phyloP scores from a whole-genome alignment of 2,113 vertebrate species.

The Pipra filicauda region DNA sequence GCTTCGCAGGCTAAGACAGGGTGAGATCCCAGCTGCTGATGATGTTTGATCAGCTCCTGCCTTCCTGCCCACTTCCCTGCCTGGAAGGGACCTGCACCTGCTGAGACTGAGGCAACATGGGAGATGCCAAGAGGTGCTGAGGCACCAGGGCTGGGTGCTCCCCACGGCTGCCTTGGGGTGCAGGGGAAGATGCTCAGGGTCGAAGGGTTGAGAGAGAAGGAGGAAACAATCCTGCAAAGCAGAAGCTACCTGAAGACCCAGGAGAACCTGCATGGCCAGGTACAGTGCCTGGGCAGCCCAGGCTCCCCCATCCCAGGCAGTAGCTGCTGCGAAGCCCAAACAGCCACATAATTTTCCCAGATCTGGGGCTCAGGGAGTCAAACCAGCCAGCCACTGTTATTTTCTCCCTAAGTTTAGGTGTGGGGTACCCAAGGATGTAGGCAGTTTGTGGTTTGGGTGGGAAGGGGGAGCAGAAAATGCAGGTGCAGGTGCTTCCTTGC shows the following conservation, averaged over 20 bases:
- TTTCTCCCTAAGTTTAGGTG: not conserved
- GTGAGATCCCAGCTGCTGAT: not conserved
- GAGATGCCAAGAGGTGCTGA: not conserved
- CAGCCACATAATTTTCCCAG: not conserved
- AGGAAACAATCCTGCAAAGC: not conserved
- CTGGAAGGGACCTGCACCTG: not conserved
- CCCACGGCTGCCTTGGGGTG: not conserved
- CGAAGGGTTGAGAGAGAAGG: not conserved
- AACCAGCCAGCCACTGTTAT: not conserved
- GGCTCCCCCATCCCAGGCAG: not conserved
- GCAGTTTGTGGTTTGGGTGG: not conserved
- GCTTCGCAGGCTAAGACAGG: not conserved
- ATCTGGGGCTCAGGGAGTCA: not conserved
- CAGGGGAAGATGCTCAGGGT: not conserved
- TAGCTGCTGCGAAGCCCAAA: not conserved
- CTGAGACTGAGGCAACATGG: fast-evolving
- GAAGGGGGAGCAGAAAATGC: not conserved
- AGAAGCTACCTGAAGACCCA: not conserved
- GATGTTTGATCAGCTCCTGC: not conserved
- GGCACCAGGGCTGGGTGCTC: not conserved
- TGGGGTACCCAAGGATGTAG: not conserved
- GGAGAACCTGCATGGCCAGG: not conserved
- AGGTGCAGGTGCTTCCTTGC: not conserved
- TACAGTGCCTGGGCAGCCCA: not conserved
- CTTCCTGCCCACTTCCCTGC: not conserved